phyloP scores from a whole-genome alignment of 2,113 vertebrate species.

The Takifugu bimaculatus region DNA sequence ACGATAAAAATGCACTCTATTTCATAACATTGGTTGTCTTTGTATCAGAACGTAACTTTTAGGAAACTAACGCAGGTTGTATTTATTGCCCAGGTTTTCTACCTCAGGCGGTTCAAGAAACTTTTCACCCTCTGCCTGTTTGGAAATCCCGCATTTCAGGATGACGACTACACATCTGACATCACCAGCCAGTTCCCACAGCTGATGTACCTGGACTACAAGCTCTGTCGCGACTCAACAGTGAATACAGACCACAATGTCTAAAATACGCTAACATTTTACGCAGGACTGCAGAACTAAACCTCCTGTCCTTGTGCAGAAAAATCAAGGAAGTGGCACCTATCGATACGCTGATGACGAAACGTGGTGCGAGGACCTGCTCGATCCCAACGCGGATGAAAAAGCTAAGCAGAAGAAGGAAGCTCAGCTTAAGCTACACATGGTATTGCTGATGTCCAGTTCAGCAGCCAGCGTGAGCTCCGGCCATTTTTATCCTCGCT shows the following conservation, averaged over 20 bases:
- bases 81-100: constrained; percentile 75
- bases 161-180: constrained; percentile 72
- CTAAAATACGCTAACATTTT: not conserved
- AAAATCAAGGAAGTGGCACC: constrained; percentile 63
- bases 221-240: constrained; percentile 66
- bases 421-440: constrained; percentile 74
- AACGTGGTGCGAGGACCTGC: constrained; percentile 65
- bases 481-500: not conserved
- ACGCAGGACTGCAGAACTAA: not conserved
- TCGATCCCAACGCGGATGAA: constrained; percentile 38
- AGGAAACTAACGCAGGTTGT: not conserved
- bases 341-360: constrained; percentile 68
- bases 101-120: constrained; percentile 80
- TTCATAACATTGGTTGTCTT: not conserved
- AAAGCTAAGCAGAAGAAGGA: constrained; percentile 48
- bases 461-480: not conserved
- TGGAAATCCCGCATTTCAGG: constrained; percentile 80
- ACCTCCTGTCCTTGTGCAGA: constrained; percentile 62
- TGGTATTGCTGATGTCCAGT: constrained; percentile 59
- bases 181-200: constrained; percentile 80
- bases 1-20: not conserved
- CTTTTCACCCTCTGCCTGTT: constrained; percentile 75
- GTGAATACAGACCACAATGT: constrained; percentile 64
- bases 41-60: not conserved
- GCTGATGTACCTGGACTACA: constrained; percentile 83